Evolutionary conservation across 2,113 vertebrate species (phyloP).

Genomic region (Thymallus thymallus): DNA sequence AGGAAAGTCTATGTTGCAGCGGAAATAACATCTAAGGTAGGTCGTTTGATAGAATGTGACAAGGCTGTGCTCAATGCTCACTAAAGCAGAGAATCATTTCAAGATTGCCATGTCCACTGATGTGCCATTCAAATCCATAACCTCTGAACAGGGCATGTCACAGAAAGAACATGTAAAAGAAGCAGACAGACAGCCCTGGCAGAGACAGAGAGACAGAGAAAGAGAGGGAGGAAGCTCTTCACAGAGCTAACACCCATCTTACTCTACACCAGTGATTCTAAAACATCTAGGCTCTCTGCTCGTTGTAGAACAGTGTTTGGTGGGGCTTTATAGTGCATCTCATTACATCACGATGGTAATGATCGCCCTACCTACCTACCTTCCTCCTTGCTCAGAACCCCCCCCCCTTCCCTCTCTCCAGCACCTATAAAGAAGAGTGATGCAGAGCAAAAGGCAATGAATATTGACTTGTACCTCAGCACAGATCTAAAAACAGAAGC

Average conservation of each 20-base stretch:
- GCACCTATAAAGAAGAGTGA: slow-evolving; percentile 49
- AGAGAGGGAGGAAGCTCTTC: too few species aligned
- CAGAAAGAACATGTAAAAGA: too few species aligned
- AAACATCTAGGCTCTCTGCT: too few species aligned
- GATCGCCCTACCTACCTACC: slow-evolving; percentile 56
- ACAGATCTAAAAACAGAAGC: slow-evolving; percentile 72
- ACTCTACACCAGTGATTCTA: too few species aligned
- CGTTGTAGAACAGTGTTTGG: not conserved
- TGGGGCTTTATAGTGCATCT: not conserved
- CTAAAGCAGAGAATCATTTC: not conserved
- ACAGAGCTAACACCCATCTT: too few species aligned
- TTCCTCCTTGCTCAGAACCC: not conserved
- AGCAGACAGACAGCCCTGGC: too few species aligned
- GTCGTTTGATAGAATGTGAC: too few species aligned
- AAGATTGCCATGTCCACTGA: not conserved
- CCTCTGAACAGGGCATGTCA: not conserved
- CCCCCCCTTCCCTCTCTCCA: not conserved
- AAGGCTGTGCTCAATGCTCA: not conserved
- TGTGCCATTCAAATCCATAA: not conserved
- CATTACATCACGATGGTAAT: slow-evolving; percentile 61
- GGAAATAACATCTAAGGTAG: too few species aligned
- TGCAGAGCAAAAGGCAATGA: slow-evolving; percentile 52
- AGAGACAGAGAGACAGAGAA: too few species aligned
- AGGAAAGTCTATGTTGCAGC: too few species aligned
- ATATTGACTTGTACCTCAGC: slow-evolving; percentile 67